phyloP scores from a whole-genome alignment of 2,888 invertebrate genomes.

The Hirtodrosophila trivittata region DNA sequence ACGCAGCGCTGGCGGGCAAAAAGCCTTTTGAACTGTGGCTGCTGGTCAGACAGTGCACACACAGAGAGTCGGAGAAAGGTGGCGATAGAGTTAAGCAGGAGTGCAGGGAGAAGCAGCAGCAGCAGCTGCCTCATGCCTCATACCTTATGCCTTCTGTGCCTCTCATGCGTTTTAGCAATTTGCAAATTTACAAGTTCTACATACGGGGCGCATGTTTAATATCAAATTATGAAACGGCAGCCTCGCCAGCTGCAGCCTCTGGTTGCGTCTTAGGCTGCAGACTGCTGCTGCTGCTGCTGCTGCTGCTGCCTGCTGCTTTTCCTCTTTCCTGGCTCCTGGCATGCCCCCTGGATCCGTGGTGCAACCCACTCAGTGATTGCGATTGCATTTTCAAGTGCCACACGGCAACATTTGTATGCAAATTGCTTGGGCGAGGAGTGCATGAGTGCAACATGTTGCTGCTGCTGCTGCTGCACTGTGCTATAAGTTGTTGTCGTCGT shows the following conservation, averaged over 20 bases:
- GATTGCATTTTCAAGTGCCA: constrained; percentile 68
- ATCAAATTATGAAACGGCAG: constrained; percentile 74
- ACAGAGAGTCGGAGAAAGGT: constrained; percentile 13
- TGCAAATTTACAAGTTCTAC: constrained; percentile 78
- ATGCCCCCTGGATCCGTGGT: constrained; percentile 3
- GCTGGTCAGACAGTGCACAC: constrained; percentile 9
- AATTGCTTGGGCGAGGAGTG: constrained; percentile 68
- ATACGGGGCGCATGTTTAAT: constrained; percentile 71
- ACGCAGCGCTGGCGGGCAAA: constrained; percentile 62
- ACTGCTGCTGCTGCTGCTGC: constrained; percentile 22
- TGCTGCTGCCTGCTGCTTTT: constrained; percentile 2
- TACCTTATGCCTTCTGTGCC: constrained; percentile 8
- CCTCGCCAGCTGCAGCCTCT: constrained; percentile 39
- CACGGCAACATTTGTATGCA: constrained; percentile 78
- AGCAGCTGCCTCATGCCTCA: constrained; percentile 41
- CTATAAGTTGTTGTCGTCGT: constrained; percentile 20
- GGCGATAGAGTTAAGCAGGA: background rate
- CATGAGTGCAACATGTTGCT: constrained; percentile 75
- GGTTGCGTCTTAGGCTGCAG: constrained; percentile 14
- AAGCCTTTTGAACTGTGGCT: constrained; percentile 40
- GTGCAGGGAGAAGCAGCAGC: background rate
- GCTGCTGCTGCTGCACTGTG: constrained; percentile 24
- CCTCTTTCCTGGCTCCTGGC: background rate
- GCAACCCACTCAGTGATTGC: constrained; percentile 52
- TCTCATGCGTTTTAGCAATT: constrained; percentile 74